Percentiles rank a stretch among this genome's conserved stretches.
Conservation (phyloP, 2,797 vertebrate genomes). For the Poliocrania exsul region DNA sequence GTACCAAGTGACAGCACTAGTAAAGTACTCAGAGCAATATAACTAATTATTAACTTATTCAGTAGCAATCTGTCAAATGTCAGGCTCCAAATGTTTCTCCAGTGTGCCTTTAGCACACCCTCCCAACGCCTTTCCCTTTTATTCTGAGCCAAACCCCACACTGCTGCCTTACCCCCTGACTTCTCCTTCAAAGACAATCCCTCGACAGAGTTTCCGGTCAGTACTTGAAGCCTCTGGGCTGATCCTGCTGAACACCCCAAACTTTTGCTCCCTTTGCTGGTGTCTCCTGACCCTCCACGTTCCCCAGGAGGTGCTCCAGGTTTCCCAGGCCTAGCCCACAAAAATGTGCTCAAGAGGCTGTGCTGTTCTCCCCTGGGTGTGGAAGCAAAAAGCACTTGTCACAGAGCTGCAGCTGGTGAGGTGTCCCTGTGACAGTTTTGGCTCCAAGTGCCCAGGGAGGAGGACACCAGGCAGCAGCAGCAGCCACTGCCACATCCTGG, state of each 20-base stretch:
- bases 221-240: neutral
- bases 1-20: neutral
- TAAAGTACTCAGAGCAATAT: neutral
- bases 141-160: neutral
- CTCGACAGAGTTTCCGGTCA: rapidly evolving
- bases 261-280: neutral
- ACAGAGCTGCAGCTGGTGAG: neutral
- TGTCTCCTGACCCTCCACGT: neutral
- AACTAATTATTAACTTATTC: neutral
- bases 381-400: neutral
- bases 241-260: neutral
- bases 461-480: neutral
- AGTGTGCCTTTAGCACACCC: rapidly evolving
- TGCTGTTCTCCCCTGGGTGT: rapidly evolving
- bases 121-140: rapidly evolving
- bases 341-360: neutral
- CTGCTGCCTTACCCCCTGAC: neutral
- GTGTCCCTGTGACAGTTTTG: neutral
- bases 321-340: too few relatives aligned
- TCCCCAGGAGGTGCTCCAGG: neutral
- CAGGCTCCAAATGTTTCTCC: neutral
- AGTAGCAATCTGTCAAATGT: neutral
- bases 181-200: neutral
- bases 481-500: neutral
- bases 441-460: neutral